These are phyloP conservation scores for Bursaphelenchus okinawaensis DNA, from an alignment of 2,888 invertebrate species.

Conservation along the genomic window DNA sequence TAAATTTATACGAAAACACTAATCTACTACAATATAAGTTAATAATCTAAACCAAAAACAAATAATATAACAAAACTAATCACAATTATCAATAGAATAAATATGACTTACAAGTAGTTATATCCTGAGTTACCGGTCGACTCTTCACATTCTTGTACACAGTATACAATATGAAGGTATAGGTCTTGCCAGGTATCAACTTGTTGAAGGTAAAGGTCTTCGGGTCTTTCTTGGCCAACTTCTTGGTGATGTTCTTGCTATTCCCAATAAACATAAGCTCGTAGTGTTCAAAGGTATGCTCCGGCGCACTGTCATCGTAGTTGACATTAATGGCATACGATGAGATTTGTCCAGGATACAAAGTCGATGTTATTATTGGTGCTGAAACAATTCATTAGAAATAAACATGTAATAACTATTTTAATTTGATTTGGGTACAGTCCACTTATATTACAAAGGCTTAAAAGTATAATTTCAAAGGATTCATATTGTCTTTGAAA, in stretches of 20 bases:
- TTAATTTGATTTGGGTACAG: no score
- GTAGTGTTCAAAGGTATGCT: constrained; percentile 50
- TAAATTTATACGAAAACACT: no score
- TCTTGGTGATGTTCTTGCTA: constrained; percentile 51
- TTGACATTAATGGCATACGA: constrained; percentile 54
- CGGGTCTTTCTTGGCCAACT: constrained; percentile 42
- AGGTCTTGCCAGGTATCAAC: constrained; percentile 54
- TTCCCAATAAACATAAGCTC: constrained; percentile 47
- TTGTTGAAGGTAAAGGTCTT: constrained; percentile 55
- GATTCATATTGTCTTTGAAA: no score
- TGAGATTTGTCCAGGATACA: constrained; percentile 54
- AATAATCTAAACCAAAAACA: no score
- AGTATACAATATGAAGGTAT: constrained; percentile 48
- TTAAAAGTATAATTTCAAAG: no score
- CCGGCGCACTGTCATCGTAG: constrained; percentile 52
- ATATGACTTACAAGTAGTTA: constrained; percentile 47
- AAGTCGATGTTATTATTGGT: constrained; percentile 52
- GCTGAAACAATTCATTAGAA: constrained; percentile 28
- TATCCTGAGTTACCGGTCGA: constrained; percentile 44
- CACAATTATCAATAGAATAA: not conserved
- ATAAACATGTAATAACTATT: not conserved
- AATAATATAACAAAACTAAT: no score
- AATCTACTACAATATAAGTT: no score
- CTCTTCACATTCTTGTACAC: constrained; percentile 48
- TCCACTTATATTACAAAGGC: no score